phyloP scores from a whole-genome alignment of 1,140 invertebrate genomes.

The Papilio aristodemus region DNA sequence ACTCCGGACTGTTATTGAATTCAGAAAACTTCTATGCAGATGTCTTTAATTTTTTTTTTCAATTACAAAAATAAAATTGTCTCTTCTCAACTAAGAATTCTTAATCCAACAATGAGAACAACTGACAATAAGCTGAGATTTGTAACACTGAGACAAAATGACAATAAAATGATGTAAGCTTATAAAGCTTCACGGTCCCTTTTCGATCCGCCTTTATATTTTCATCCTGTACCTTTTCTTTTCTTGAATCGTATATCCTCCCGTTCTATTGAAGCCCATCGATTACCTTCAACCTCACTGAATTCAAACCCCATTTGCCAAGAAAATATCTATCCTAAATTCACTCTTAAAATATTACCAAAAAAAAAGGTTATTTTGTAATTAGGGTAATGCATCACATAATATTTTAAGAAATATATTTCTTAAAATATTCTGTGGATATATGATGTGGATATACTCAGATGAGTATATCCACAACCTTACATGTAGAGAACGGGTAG shows the following conservation, averaged over 20 bases:
- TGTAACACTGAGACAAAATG: constrained; percentile 1
- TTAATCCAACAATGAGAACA: not conserved
- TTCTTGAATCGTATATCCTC: constrained; percentile 8
- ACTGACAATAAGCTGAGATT: not conserved
- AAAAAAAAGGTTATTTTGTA: not conserved
- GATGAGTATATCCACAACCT: no score
- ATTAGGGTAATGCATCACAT: not conserved
- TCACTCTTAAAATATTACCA: not conserved
- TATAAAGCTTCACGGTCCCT: not conserved
- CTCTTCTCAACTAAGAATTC: not conserved
- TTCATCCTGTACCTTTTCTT: not conserved
- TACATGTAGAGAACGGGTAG: no score
- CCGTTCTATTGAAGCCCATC: constrained; percentile 1
- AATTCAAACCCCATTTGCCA: not conserved
- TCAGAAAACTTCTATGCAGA: no score
- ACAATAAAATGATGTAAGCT: not conserved
- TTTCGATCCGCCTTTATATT: not conserved
- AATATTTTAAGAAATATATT: not conserved
- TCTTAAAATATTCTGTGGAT: no score
- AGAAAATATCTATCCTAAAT: not conserved
- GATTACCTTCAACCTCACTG: constrained; percentile 3
- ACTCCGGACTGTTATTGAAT: no score
- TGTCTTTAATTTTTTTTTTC: no score
- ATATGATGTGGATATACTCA: no score
- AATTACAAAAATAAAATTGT: not conserved